Conservation (phyloP, 2,888 invertebrate genomes). For the Polyommatus iphigenia region DNA sequence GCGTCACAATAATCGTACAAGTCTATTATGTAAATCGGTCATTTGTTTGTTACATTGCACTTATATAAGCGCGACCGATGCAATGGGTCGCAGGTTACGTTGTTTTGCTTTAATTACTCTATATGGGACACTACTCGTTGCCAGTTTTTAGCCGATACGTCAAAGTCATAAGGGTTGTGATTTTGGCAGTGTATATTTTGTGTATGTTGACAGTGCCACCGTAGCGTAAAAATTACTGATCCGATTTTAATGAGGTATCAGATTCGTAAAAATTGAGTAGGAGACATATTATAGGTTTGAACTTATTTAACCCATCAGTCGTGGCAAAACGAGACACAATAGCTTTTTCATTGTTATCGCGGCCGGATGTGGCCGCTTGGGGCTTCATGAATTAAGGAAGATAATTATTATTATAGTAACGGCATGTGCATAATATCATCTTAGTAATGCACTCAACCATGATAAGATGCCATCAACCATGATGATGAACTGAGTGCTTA, state of each 20-base stretch:
- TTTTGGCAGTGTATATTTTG: neutral
- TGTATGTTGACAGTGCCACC: too few relatives aligned
- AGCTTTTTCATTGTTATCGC: too few relatives aligned
- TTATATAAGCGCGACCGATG: slow-evolving; percentile 64
- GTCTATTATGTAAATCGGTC: slow-evolving; percentile 73
- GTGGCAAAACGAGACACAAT: too few relatives aligned
- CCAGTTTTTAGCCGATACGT: neutral
- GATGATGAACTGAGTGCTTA: neutral
- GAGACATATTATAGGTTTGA: too few relatives aligned
- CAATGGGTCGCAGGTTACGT: slow-evolving; percentile 74
- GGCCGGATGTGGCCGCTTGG: too few relatives aligned
- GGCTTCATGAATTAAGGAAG: too few relatives aligned
- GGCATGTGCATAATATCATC: neutral
- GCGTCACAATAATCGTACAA: slow-evolving; percentile 65
- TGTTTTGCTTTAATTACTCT: slow-evolving; percentile 43
- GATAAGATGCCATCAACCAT: neutral
- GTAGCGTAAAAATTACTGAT: too few relatives aligned
- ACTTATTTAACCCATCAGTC: too few relatives aligned
- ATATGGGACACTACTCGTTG: slow-evolving; percentile 24
- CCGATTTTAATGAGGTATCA: too few relatives aligned
- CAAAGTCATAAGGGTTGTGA: neutral
- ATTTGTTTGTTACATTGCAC: slow-evolving; percentile 68
- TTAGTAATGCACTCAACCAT: neutral
- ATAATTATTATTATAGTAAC: too few relatives aligned
- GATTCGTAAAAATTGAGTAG: too few relatives aligned